Base-by-base conservation (phyloP, 2,113 vertebrate species). In the Drymodes brunneopygia region DNA sequence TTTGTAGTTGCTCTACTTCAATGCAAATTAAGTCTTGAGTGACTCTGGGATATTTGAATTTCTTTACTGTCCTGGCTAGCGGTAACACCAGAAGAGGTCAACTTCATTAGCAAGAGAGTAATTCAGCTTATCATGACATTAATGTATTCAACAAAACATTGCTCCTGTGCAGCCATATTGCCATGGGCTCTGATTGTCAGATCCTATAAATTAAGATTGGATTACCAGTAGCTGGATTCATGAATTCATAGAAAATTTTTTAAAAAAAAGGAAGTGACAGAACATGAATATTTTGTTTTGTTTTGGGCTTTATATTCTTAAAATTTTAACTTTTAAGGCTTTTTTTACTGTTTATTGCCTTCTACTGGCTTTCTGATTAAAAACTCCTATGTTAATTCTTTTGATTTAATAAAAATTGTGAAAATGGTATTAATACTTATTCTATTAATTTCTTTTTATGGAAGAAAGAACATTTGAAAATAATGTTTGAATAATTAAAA, bases 71-170 rank as follows among this genome's bases (percentile, higher is more conserved):
- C 25, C 48, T 74, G 38, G 10, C 47, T 70, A 81, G 18, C 28
- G 64, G 40, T 81, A 86, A 81, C 51, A 94, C 82, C 67, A 81
- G 60, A 58, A 83, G 58, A 92, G 67, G 72, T 83, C 75, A 91
- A 47, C 60, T 82, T 88, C 40, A 78, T 94, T 86, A 95, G 12
- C 17, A 88, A 71, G 28, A 88, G 33, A 78, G 42, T 78, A 78
- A 90, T 86, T 87, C 79, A 86, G 77, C 50, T 94, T 90, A 90
- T 77, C 56, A 24, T 73, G 80, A 92, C 85, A 74, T 36, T 89
- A 95, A 94, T 85, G 51, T 23, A 90, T 95, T 90, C 88, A 93
- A 73, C 5, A 78, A 74, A 95, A 25, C 33, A 86, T 85, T 92
- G 88, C 74, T 95, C 71, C 71, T 83, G 28, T 90, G n/a, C 67